Base-by-base conservation (phyloP, 2,797 vertebrate genomes). In the Sebastes matsubarae region DNA sequence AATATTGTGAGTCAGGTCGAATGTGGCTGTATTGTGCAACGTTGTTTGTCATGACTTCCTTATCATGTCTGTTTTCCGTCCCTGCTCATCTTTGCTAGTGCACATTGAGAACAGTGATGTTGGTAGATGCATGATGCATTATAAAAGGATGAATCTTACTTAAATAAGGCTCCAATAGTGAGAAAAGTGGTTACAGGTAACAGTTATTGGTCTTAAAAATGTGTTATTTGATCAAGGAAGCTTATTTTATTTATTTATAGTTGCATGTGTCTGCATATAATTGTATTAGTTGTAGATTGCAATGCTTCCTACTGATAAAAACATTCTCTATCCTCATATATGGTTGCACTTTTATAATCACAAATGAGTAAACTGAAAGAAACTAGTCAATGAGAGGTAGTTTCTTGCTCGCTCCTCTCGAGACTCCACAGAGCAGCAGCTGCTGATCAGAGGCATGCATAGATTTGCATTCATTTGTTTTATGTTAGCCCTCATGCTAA, bases 381-480 rank as follows among this genome's bases (percentile, higher is more conserved):
- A 71, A 24, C 13, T 13, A 77, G 36, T 71, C 32, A 46, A 75
- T 22, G 27, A 68, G 61, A 68, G 59, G 2, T 36, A 59, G 65
- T 77, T 77, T 81, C 69, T 80, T 65, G n/a, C 66, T 10, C 18
- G 74, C 64, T 77, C 14, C 73, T 78, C 27, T 82, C 68, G 46
- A 52, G 82, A 80, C 69, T 84, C 85, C 79, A 74, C 73, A 80
- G 70, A 87, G 87, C 87, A 90, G 76, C 88, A 69, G 84, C 61
- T 29, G 20, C 64, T 67, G 76, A 83, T 92, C 85, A 86, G 80
- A 94, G 80, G 88, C 90, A 93, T 92, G 91, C 92, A 92, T 93
- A 90, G 50, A 94, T 95, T 95, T 90, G 93, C 92, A 94, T 93
- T 82, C 34, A 90, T 94, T 93, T 90, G 89, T 82, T 86, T 90